A percentile compares a stretch with the other conserved stretches of the same genome.
phyloP scores from a whole-genome alignment of 2,113 vertebrate species.

The Saccopteryx leptura region DNA sequence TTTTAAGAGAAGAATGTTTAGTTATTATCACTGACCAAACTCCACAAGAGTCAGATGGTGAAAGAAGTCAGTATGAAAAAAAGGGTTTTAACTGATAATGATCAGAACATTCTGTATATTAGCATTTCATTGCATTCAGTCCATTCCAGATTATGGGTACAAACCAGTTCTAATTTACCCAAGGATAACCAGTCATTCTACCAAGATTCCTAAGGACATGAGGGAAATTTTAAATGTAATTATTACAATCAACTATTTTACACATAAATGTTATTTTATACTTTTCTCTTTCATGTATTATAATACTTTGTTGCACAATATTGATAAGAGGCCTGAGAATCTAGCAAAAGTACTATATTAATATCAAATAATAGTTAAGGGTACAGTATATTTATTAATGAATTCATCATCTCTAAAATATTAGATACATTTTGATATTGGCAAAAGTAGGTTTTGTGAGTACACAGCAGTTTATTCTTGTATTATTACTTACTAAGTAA shows the following conservation, averaged over 20 bases:
- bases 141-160: not conserved
- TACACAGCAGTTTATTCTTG: not conserved
- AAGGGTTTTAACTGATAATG: not conserved
- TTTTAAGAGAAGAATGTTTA: not conserved
- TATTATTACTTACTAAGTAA: not conserved
- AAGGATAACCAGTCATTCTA: not conserved
- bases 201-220: not conserved
- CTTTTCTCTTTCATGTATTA: not conserved
- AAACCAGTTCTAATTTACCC: not conserved
- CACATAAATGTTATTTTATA: not conserved
- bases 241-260: constrained; percentile 13
- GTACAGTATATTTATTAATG: not conserved
- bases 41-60: not conserved
- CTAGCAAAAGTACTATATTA: not conserved
- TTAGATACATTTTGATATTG: not conserved
- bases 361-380: not conserved
- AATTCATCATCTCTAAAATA: not conserved
- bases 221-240: not conserved
- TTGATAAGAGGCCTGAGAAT: not conserved
- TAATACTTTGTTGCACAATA: not conserved
- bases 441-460: not conserved
- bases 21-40: not conserved
- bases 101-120: not conserved
- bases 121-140: not conserved
- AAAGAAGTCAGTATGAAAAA: not conserved